phyloP scores from a whole-genome alignment of 2,888 invertebrate genomes.

The Lypha dubia region DNA sequence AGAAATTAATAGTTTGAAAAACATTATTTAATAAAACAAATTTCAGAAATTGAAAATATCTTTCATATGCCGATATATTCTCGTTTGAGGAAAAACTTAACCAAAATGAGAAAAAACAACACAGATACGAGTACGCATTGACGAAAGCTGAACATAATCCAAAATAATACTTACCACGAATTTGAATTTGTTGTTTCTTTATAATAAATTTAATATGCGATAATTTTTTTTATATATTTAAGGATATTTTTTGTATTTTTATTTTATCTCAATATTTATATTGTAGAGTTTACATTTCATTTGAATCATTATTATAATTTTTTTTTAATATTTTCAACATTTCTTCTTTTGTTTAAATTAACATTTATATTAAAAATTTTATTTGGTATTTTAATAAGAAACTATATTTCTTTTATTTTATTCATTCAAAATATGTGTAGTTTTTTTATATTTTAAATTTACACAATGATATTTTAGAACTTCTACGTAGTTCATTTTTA shows the following conservation, averaged over 20 bases:
- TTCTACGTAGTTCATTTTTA: slow-evolving; percentile 28
- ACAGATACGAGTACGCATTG: no score
- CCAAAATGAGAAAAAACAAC: no score
- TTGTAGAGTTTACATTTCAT: slow-evolving; percentile 58
- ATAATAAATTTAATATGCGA: slow-evolving; percentile 52
- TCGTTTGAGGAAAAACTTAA: no score
- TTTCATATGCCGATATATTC: no score
- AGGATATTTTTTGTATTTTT: slow-evolving; percentile 46
- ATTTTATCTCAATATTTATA: slow-evolving; percentile 61
- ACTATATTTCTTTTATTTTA: slow-evolving; percentile 47
- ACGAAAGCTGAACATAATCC: no score
- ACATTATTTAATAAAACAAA: no score
- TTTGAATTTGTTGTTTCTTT: background rate
- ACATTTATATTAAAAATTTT: slow-evolving; percentile 69
- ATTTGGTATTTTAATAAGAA: slow-evolving; percentile 59
- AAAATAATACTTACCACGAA: slow-evolving; percentile 39
- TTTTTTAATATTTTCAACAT: slow-evolving; percentile 48
- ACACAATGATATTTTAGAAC: slow-evolving; percentile 68
- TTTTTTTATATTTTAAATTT: slow-evolving; percentile 53
- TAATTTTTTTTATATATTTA: slow-evolving; percentile 53
- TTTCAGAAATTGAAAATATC: no score
- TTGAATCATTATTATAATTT: slow-evolving; percentile 40
- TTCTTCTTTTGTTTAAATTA: slow-evolving; percentile 54
- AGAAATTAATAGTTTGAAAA: no score
- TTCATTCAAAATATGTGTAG: slow-evolving; percentile 61